Evolutionary conservation across 2,797 vertebrate species (phyloP), one percentile per base, ranked within the genome.

Genomic region (Scyliorhinus canicula): DNA sequence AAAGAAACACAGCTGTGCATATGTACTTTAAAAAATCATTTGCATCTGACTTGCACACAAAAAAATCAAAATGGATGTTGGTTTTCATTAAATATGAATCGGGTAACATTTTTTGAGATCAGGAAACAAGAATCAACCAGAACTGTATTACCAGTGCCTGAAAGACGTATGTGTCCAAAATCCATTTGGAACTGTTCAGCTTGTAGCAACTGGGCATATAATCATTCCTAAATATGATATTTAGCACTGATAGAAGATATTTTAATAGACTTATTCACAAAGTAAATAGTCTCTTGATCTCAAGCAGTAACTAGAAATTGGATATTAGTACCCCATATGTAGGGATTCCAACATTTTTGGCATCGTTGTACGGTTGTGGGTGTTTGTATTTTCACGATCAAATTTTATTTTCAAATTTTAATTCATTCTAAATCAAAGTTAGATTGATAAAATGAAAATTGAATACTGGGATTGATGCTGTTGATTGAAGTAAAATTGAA

Each of bases 371-470:
- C 24, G 85, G 60, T 90, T 90, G 31, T 90, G 55, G 86, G 60
- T 91, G 35, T 40, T 91, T 65, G 40, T 91, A 65, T 44, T 91
- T 74, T 74, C 65, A 71, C 74, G 91, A 93, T 40, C 47, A 74
- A 69, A 52, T 74, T 74, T 94, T 94, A 94, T 94, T 94, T 94
- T 94, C 65, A 44, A 94, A 8, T 35, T 71, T 94, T 74, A 74
- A 94, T 28, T 50, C 67, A 71, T 52, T 93, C 65, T 69, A 31
- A 93, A 65, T 93, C 65, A 50, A 93, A n/a, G 28, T 93, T 71
- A 52, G 47, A 55, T 65, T 94, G 47, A 52, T 50, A 55, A 71
- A 55, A 69, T 55, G 67, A 50, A 71, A 94, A 71, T 31, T 52
- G 47, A 74, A 94, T 94, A 65, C 28, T 52, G 47, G 67, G 28